These are phyloP conservation scores for Lepidurus apus DNA, from an alignment of 1,140 invertebrate species.

Conservation along the genomic window DNA sequence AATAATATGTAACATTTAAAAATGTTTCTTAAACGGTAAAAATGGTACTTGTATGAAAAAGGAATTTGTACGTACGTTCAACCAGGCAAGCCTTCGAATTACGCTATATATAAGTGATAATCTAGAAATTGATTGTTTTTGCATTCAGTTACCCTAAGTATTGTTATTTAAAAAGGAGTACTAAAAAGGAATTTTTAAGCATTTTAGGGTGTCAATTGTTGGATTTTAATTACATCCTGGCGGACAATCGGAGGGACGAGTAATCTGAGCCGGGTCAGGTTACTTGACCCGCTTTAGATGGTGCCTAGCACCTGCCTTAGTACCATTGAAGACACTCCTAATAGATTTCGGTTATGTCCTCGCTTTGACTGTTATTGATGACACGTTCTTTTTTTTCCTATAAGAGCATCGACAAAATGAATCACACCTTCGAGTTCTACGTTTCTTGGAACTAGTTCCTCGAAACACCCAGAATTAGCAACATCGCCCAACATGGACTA, in stretches of 20 bases:
- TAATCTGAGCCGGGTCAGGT: conserved; percentile 3
- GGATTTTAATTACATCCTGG: conserved; percentile 22
- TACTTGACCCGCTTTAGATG: neutral
- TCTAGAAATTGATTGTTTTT: too few relatives aligned
- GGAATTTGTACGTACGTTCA: too few relatives aligned
- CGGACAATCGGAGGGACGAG: neutral
- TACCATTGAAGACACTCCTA: neutral
- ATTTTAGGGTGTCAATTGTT: neutral
- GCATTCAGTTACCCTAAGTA: too few relatives aligned
- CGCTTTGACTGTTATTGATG: neutral
- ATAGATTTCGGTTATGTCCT: neutral
- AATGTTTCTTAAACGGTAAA: too few relatives aligned
- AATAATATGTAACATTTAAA: too few relatives aligned
- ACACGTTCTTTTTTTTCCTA: neutral
- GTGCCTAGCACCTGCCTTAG: conserved; percentile 2
- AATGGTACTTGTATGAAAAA: too few relatives aligned
- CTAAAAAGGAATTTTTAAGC: neutral
- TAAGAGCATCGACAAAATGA: neutral
- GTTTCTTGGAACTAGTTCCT: conserved; percentile 10
- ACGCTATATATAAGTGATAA: too few relatives aligned
- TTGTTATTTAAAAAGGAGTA: neutral
- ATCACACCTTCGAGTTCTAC: neutral
- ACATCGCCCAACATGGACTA: neutral
- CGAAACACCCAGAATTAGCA: neutral
- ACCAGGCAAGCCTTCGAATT: too few relatives aligned